A percentile compares a stretch with the other conserved stretches of the same genome.
phyloP scores from a whole-genome alignment of 2,888 invertebrate species.

The Eristalinus sepulchralis region DNA sequence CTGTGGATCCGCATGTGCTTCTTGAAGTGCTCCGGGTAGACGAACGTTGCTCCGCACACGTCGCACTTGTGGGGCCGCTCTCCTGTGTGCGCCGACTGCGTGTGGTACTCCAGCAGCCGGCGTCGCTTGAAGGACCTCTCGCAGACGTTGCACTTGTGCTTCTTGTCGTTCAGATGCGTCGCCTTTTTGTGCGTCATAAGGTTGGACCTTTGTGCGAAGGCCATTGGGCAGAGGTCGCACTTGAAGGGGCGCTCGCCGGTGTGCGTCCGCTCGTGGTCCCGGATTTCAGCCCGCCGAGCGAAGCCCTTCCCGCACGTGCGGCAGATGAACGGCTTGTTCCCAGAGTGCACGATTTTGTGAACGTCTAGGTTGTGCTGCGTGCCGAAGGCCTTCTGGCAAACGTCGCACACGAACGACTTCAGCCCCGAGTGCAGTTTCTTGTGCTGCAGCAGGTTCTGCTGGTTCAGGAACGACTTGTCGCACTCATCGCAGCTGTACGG shows the following conservation, averaged over 20 bases:
- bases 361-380: slow-evolving; percentile 89
- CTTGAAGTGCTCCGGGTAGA: slow-evolving; percentile 91
- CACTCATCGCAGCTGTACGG: slow-evolving; percentile 87
- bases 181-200: slow-evolving; percentile 90
- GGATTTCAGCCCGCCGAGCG: slow-evolving; percentile 88
- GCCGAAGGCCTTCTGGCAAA: slow-evolving; percentile 86
- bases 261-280: slow-evolving; percentile 91
- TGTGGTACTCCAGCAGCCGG: slow-evolving; percentile 89
- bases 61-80: slow-evolving; percentile 89
- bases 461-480: slow-evolving; percentile 88
- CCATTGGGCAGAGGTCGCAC: slow-evolving; percentile 89
- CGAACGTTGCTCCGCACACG: slow-evolving; percentile 89
- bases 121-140: slow-evolving; percentile 86
- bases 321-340: slow-evolving; percentile 87
- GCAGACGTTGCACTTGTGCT: slow-evolving; percentile 86
- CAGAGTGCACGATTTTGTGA: slow-evolving; percentile 90
- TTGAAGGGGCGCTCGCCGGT: slow-evolving; percentile 90
- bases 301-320: slow-evolving; percentile 87
- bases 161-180: slow-evolving; percentile 89
- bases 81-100: slow-evolving; percentile 90
- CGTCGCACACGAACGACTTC: slow-evolving; percentile 80
- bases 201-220: slow-evolving; percentile 91
- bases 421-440: slow-evolving; percentile 87
- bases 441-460: slow-evolving; percentile 89
- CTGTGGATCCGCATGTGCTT: slow-evolving; percentile 88